Conservation (phyloP, 2,888 invertebrate genomes). For the Philhelius pedissequus region DNA sequence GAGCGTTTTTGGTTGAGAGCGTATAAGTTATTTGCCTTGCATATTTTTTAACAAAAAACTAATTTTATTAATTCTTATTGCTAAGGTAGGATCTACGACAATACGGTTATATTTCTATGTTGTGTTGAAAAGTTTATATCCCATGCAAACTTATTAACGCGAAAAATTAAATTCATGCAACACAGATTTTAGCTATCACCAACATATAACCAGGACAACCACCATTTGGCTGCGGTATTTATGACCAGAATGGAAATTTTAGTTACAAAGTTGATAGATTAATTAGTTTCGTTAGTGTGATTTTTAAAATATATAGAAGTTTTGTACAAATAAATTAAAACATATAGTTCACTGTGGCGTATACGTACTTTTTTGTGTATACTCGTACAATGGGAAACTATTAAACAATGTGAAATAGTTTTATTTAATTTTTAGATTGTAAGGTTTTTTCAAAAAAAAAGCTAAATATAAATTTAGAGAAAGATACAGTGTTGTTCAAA, state of each 20-base stretch:
- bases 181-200: neutral
- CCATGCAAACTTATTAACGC: neutral
- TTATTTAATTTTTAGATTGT: too few species aligned
- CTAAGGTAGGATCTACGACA: neutral
- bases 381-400: too few species aligned
- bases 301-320: neutral
- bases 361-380: neutral
- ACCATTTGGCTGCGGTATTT: neutral
- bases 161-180: neutral
- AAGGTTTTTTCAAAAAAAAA: too few species aligned
- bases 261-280: neutral
- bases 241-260: neutral
- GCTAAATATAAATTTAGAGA: too few species aligned
- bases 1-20: conserved; percentile 7
- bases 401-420: too few species aligned
- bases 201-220: neutral
- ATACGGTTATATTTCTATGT: neutral
- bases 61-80: conserved; percentile 5
- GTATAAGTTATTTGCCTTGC: neutral
- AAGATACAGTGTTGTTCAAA: too few species aligned
- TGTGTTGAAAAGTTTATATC: neutral
- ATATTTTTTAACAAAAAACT: neutral
- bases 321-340: neutral
- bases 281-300: conserved; percentile 6
- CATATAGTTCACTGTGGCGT: conserved; percentile 2